Evolutionary conservation across 1,140 invertebrate species (phyloP).

Genomic region (Lerema accius): DNA sequence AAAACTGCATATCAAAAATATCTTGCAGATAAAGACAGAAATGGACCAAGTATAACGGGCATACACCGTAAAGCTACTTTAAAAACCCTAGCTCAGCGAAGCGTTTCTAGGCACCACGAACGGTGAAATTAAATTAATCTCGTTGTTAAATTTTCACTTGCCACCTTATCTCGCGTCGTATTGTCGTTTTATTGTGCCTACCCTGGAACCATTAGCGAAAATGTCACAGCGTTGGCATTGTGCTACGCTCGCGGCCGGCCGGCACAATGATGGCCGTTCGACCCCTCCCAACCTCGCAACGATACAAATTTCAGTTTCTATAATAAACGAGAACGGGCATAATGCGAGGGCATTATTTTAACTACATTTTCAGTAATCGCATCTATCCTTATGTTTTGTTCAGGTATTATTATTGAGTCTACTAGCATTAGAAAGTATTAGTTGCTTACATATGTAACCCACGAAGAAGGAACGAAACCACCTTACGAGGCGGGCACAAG

Average conservation of each 20-base stretch:
- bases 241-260: constrained; percentile 68
- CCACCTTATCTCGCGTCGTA: constrained; percentile 79
- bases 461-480: no score
- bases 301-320: constrained; percentile 72
- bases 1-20: no score
- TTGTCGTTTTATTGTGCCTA: constrained; percentile 81
- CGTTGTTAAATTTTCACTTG: constrained; percentile 79
- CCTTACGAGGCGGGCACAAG: no score
- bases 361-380: constrained; percentile 18
- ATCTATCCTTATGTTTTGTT: constrained; percentile 19
- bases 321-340: constrained; percentile 67
- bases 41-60: no score
- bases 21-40: no score
- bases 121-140: constrained; percentile 74
- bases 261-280: constrained; percentile 75
- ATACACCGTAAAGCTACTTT: no score
- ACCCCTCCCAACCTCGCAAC: constrained; percentile 68
- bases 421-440: no score
- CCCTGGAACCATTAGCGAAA: constrained; percentile 81
- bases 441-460: no score
- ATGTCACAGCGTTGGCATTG: constrained; percentile 79
- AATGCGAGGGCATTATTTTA: constrained; percentile 37
- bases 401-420: no score
- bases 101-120: no score
- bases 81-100: constrained; percentile 39